These are phyloP conservation scores for Noctuana brunneofusca DNA, from an alignment of 2,888 invertebrate species.

Conservation along the genomic window DNA sequence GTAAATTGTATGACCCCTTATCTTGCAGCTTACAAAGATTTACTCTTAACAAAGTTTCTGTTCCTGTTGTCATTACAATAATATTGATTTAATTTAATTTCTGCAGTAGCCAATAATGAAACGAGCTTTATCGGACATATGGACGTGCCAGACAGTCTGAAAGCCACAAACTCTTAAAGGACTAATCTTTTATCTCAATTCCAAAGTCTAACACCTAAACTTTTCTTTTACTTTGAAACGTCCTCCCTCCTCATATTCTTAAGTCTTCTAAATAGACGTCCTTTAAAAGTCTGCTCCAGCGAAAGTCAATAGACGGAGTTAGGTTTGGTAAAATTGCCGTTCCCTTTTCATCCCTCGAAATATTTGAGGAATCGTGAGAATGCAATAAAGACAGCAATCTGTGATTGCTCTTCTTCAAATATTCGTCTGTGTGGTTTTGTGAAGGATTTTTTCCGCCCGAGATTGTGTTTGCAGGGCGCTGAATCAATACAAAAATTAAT, in stretches of 20 bases:
- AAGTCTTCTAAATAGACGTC: neutral
- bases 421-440: conserved; percentile 16
- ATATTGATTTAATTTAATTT: no score
- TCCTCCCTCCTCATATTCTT: neutral
- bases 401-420: conserved; percentile 28
- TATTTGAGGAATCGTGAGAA: conserved; percentile 22
- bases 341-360: conserved; percentile 27
- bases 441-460: conserved; percentile 1
- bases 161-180: neutral
- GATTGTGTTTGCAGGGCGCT: conserved; percentile 4
- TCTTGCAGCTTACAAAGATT: no score
- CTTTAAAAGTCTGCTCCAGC: conserved; percentile 13
- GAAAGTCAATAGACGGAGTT: conserved; percentile 24
- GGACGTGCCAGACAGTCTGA: neutral
- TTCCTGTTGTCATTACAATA: no score
- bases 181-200: neutral
- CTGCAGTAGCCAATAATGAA: no score
- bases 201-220: neutral
- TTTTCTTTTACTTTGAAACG: neutral
- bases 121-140: no score
- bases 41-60: no score
- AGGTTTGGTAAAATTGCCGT: conserved; percentile 24
- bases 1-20: no score
- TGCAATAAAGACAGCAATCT: conserved; percentile 21
- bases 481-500: neutral